Evolutionary conservation across 2,888 invertebrate species (phyloP).

Genomic region (Thymelicus acteon): DNA sequence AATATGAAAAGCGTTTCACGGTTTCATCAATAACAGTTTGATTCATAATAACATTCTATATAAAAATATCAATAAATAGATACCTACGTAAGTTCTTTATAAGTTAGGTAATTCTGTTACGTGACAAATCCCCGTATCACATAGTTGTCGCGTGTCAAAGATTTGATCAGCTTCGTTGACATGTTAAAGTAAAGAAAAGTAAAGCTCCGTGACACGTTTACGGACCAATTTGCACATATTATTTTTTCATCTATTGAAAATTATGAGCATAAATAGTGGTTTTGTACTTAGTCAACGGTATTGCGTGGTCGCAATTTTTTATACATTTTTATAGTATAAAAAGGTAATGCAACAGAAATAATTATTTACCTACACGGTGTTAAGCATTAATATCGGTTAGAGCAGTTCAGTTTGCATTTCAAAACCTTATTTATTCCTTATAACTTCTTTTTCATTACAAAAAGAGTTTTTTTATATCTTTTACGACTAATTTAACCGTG

Average conservation of each 20-base stretch:
- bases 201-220: constrained; percentile 28
- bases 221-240: constrained; percentile 31
- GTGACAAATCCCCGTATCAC: constrained; percentile 49
- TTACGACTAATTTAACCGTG: too few relatives aligned
- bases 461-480: too few relatives aligned
- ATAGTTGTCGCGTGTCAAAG: constrained; percentile 55
- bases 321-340: too few relatives aligned
- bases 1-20: not conserved
- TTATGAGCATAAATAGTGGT: constrained; percentile 5
- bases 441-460: too few relatives aligned
- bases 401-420: too few relatives aligned
- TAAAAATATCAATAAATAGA: not conserved
- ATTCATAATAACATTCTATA: not conserved
- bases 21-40: not conserved
- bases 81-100: not conserved
- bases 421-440: too few relatives aligned
- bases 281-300: not conserved
- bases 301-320: constrained; percentile 7
- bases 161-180: constrained; percentile 52
- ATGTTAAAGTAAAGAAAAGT: constrained; percentile 35
- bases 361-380: too few relatives aligned
- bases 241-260: constrained; percentile 24
- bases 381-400: too few relatives aligned
- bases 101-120: constrained; percentile 40
- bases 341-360: too few relatives aligned